Conservation (phyloP, 2,113 vertebrate species). For the Promerops cafer region DNA sequence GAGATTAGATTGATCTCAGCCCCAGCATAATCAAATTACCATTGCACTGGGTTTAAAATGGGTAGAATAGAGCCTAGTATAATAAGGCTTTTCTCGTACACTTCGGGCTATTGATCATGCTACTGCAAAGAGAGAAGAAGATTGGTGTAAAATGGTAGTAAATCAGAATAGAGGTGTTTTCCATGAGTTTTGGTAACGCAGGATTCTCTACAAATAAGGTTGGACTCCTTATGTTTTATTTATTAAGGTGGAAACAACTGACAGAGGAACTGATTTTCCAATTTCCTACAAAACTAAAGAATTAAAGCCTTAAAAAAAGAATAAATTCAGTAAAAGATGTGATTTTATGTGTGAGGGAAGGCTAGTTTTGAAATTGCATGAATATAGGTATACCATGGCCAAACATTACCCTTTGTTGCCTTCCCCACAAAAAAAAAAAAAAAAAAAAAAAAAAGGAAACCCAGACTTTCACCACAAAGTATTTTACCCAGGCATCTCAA, state of each 20-base stretch:
- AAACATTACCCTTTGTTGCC: neutral
- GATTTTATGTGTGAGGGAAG: neutral
- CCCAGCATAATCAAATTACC: conserved; percentile 41
- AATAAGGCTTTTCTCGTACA: neutral
- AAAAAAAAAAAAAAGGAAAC: neutral
- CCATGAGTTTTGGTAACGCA: neutral
- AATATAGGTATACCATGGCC: neutral
- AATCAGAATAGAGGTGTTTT: neutral
- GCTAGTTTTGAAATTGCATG: neutral
- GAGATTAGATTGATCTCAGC: conserved; percentile 45
- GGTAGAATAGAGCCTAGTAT: neutral
- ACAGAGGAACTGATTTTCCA: neutral
- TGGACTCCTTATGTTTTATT: neutral
- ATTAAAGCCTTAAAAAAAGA: neutral
- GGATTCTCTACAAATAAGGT: neutral
- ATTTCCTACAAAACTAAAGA: neutral
- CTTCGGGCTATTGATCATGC: neutral
- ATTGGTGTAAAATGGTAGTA: neutral
- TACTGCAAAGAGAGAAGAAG: neutral
- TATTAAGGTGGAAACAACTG: neutral
- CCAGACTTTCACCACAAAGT: neutral
- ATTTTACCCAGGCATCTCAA: neutral
- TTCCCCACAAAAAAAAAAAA: neutral
- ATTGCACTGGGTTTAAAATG: neutral
- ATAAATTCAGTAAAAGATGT: neutral